These are phyloP conservation scores for Atherinosoma microstoma DNA, from an alignment of 2,797 vertebrate species.

Conservation along the genomic window DNA sequence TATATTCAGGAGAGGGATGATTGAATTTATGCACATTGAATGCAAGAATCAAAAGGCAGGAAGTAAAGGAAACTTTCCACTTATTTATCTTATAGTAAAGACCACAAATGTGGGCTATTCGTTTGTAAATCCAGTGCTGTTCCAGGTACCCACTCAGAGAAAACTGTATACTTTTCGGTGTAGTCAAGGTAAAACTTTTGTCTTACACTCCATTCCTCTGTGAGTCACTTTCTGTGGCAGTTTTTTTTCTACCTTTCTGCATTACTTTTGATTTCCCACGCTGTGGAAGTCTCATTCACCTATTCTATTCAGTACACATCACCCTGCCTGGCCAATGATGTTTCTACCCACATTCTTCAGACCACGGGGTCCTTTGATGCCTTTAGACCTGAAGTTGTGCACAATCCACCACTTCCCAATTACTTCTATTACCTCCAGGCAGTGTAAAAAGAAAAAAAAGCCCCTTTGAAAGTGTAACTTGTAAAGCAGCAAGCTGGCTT, in stretches of 20 bases:
- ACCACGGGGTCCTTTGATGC: slow-evolving; percentile 11
- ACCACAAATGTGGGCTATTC: not conserved
- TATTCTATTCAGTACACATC: slow-evolving; percentile 8
- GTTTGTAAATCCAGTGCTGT: not conserved
- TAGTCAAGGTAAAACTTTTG: not conserved
- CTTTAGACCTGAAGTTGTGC: slow-evolving; percentile 5
- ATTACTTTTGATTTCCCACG: not conserved
- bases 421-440: slow-evolving; percentile 9
- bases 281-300: slow-evolving; percentile 1
- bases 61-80: slow-evolving; percentile 23
- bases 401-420: slow-evolving; percentile 1
- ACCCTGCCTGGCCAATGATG: slow-evolving; percentile 5
- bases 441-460: not conserved
- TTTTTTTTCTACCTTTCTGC: not conserved
- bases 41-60: slow-evolving; percentile 3
- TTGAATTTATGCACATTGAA: slow-evolving; percentile 55
- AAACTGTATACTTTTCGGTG: not conserved
- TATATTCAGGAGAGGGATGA: slow-evolving; percentile 50
- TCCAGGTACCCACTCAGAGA: not conserved
- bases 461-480: slow-evolving; percentile 4
- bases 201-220: not conserved
- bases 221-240: not conserved
- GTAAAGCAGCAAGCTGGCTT: not conserved
- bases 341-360: slow-evolving; percentile 1
- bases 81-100: slow-evolving; percentile 1